Conservation (phyloP, 2,113 vertebrate genomes). For the Anhinga anhinga region DNA sequence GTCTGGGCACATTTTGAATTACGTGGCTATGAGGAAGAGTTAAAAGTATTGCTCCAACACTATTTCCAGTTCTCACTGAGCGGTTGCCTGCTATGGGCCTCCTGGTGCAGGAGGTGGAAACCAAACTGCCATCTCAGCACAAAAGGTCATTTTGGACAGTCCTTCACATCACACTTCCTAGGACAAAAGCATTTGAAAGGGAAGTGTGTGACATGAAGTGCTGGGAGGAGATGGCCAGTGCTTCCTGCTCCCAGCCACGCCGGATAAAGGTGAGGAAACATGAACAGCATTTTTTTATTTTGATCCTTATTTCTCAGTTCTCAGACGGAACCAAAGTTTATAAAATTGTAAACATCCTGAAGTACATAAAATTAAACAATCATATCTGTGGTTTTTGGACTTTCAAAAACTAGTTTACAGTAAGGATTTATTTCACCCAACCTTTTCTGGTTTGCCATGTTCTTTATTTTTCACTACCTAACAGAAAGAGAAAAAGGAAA, state of each 20-base stretch:
- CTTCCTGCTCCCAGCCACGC: background rate
- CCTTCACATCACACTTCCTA: background rate
- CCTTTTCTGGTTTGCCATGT: background rate
- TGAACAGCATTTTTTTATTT: background rate
- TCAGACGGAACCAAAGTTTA: background rate
- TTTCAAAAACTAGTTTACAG: background rate
- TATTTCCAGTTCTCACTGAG: background rate
- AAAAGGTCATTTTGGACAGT: background rate
- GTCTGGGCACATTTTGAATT: background rate
- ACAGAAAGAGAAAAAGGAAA: background rate
- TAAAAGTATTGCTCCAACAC: background rate
- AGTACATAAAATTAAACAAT: background rate
- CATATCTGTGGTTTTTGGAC: background rate
- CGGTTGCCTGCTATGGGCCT: background rate
- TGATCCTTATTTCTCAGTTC: background rate
- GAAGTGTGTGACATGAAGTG: background rate
- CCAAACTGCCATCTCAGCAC: background rate
- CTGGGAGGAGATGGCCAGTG: background rate
- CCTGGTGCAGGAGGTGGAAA: background rate
- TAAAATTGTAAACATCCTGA: background rate
- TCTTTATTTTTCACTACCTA: background rate
- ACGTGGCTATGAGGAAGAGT: rapidly evolving
- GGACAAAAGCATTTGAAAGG: background rate
- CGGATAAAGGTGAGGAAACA: background rate
- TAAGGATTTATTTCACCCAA: background rate